phyloP scores from a whole-genome alignment of 2,113 vertebrate genomes.

The Otus sunia region DNA sequence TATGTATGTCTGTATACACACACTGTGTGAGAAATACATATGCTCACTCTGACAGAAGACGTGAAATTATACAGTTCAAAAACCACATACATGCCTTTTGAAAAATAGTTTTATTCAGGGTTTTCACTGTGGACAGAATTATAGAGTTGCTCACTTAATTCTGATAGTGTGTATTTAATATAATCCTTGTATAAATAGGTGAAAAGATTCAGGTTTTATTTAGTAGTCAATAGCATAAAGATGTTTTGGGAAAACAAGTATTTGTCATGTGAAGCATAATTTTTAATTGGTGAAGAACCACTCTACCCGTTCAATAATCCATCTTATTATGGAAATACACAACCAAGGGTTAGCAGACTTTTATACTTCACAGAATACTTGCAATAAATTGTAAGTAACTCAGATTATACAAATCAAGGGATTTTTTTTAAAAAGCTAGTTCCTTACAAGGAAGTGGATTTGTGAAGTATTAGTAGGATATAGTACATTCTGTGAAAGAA shows the following conservation, averaged over 20 bases:
- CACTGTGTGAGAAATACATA: slow-evolving; percentile 76
- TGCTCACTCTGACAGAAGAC: slow-evolving; percentile 84
- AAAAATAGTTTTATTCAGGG: slow-evolving; percentile 95
- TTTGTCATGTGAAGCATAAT: slow-evolving; percentile 90
- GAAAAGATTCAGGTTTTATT: slow-evolving; percentile 91
- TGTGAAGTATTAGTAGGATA: slow-evolving; percentile 80
- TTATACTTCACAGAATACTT: slow-evolving; percentile 70
- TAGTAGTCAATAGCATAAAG: slow-evolving; percentile 84
- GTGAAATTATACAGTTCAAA: slow-evolving; percentile 86
- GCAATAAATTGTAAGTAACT: slow-evolving; percentile 70
- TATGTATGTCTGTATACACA: slow-evolving; percentile 72
- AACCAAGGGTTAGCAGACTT: slow-evolving; percentile 67
- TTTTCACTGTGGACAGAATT: slow-evolving; percentile 95
- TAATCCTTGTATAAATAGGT: slow-evolving; percentile 83
- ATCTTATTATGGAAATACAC: slow-evolving; percentile 69
- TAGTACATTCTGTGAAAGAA: slow-evolving; percentile 73
- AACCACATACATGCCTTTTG: slow-evolving; percentile 96
- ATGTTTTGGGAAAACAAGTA: slow-evolving; percentile 79
- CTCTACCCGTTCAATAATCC: slow-evolving; percentile 75
- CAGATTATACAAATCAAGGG: slow-evolving; percentile 61
- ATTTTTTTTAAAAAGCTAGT: slow-evolving; percentile 41
- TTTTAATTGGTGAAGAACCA: slow-evolving; percentile 77
- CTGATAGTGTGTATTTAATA: slow-evolving; percentile 84
- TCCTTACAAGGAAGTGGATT: slow-evolving; percentile 72
- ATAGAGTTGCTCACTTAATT: slow-evolving; percentile 83